phyloP scores from a whole-genome alignment of 2,797 vertebrate species.

The Pseudocheirus occidentalis region DNA sequence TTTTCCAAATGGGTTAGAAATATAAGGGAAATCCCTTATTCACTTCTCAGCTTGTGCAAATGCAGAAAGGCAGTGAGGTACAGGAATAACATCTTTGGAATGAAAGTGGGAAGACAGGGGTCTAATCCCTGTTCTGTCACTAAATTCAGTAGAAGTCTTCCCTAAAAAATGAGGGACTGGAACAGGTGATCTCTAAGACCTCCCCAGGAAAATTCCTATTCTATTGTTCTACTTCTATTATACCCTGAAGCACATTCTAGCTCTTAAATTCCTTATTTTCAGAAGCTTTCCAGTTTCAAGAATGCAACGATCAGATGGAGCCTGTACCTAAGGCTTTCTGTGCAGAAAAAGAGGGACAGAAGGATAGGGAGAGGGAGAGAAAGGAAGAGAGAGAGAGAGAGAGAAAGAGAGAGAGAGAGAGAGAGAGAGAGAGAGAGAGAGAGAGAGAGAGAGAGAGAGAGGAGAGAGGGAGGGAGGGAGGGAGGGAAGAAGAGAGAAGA shows the following conservation, averaged over 20 bases:
- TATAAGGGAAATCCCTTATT: neutral
- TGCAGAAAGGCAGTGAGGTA: neutral
- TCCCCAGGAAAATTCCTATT: neutral
- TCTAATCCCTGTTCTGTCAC: neutral
- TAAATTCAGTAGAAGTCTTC: neutral
- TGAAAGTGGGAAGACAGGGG: neutral
- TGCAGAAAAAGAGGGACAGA: accelerated
- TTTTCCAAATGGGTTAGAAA: neutral
- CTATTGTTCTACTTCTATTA: neutral
- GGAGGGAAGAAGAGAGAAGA: neutral
- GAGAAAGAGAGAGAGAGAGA: accelerated
- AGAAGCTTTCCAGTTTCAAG: neutral
- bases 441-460: neutral
- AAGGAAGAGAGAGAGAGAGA: accelerated
- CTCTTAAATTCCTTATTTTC: neutral
- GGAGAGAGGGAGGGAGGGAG: accelerated
- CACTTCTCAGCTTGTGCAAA: neutral
- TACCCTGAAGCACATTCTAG: neutral
- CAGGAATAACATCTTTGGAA: neutral
- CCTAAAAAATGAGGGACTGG: neutral
- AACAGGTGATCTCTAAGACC: neutral
- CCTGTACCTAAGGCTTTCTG: neutral
- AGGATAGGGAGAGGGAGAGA: accelerated
- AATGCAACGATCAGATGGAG: neutral
- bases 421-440: neutral